Evolutionary conservation across 1,140 invertebrate genomes (phyloP), one percentile per base, ranked within the genome.

Genomic region (Drosophila bocki): DNA sequence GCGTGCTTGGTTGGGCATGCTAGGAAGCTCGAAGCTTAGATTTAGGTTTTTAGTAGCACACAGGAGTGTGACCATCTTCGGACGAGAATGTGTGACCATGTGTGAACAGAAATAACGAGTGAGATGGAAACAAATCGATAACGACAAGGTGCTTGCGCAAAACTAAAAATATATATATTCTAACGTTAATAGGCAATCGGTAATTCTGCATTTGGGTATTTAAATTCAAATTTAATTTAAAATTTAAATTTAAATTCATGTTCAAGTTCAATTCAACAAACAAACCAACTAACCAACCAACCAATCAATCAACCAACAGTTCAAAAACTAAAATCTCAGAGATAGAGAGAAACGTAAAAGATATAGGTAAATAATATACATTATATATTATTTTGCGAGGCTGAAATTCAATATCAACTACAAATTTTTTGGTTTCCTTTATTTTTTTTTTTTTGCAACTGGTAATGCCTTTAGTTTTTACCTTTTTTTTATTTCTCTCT

Each of bases 351-450:
- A 76, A 56, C 56, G 59, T 17, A 62, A 80, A 65, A 60, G n/a
- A 63, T 61, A 68, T 44, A 53, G 51, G 62, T 48, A 71, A 81
- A 83, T 88, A 87, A 63, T 82, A 68, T 72, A 75, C 63, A 81
- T 72, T 71, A 63, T 82, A 62, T 70, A 63, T 79, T 77, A 60
- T 61, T 64, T 62, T 60, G 39, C 51, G 59, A 58, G 42, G 45
- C 56, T 71, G 41, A 72, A 77, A 61, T 75, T 75, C 50, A 80
- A 58, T 80, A 75, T 71, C 45, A 78, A 88, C 84, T 88, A 88
- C 80, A 61, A 67, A 61, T 58, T 81, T 58, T 50, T 48, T 26
- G 26, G 57, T 60, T 76, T 72, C 51, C 63, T 80, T 68, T 61
- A 62, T 47, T 50, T 77, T 48, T 53, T 68, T 61, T 65, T 47